phyloP scores from a whole-genome alignment of 2,113 vertebrate genomes.

The Eclectus roratus region DNA sequence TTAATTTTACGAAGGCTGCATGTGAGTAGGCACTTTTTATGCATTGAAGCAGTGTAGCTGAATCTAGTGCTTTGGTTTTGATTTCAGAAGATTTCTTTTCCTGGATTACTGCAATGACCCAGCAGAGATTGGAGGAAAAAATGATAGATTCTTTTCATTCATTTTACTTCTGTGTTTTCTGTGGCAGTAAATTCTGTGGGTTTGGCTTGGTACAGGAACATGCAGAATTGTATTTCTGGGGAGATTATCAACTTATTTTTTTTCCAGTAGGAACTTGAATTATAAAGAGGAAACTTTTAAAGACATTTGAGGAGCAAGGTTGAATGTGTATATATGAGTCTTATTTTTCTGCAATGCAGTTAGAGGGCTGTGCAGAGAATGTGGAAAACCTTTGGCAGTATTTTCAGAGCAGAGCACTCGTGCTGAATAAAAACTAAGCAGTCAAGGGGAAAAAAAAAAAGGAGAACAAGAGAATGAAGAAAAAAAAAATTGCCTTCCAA shows the following conservation, averaged over 20 bases:
- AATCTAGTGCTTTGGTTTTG: background rate
- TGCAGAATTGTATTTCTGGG: constrained; percentile 32
- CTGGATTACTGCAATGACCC: constrained; percentile 42
- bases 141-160: constrained; percentile 25
- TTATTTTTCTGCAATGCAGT: constrained; percentile 72
- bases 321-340: constrained; percentile 52
- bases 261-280: constrained; percentile 26
- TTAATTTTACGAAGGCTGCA: background rate
- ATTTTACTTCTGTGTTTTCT: constrained; percentile 28
- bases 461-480: constrained; percentile 41
- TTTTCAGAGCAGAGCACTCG: constrained; percentile 58
- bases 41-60: background rate
- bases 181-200: constrained; percentile 16
- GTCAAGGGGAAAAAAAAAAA: constrained; percentile 26
- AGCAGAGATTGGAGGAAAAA: background rate
- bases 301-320: constrained; percentile 49
- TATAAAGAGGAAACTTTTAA: constrained; percentile 56
- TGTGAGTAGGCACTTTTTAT: background rate
- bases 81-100: constrained; percentile 2
- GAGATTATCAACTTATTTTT: constrained; percentile 41
- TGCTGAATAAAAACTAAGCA: constrained; percentile 69
- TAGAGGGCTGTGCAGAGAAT: constrained; percentile 64
- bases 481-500: constrained; percentile 56
- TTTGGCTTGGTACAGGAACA: background rate
- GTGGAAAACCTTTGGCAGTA: constrained; percentile 66